A percentile compares a stretch with the other conserved stretches of the same genome.
phyloP scores from a whole-genome alignment of 2,113 vertebrate genomes.

The Podarcis raffonei region DNA sequence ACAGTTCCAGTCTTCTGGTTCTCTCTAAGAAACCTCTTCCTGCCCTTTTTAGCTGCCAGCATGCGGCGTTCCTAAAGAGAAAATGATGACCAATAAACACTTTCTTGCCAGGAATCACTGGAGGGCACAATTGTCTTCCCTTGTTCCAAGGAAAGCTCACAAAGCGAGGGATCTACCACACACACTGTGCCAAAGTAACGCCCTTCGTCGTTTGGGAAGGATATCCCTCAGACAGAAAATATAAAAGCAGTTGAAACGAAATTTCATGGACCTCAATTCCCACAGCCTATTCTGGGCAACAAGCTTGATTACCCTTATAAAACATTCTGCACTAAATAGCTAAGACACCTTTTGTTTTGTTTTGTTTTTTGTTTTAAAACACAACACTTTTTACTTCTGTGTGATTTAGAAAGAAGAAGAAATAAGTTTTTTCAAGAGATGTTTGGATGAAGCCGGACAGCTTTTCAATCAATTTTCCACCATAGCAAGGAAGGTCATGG shows the following conservation, averaged over 20 bases:
- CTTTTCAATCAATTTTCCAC: slow-evolving; percentile 68
- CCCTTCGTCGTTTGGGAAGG: slow-evolving; percentile 62
- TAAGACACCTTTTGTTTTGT: slow-evolving; percentile 1
- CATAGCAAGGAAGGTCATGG: slow-evolving; percentile 51
- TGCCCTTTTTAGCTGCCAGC: slow-evolving; percentile 13
- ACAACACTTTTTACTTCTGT: slow-evolving; percentile 40
- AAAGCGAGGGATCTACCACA: slow-evolving; percentile 50
- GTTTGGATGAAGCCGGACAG: slow-evolving; percentile 68
- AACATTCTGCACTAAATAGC: slow-evolving; percentile 63
- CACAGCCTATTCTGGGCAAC: slow-evolving; percentile 74
- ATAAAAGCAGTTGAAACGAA: slow-evolving; percentile 74
- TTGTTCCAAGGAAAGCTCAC: slow-evolving; percentile 41
- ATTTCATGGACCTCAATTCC: slow-evolving; percentile 80
- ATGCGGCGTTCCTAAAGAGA: neutral
- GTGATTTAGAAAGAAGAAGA: slow-evolving; percentile 69
- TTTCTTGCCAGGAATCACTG: slow-evolving; percentile 38
- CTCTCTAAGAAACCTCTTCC: slow-evolving; percentile 11
- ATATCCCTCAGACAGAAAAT: slow-evolving; percentile 62
- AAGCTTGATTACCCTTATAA: slow-evolving; percentile 78
- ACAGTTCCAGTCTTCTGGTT: slow-evolving; percentile 2
- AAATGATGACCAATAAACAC: slow-evolving; percentile 43
- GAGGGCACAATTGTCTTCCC: slow-evolving; percentile 26
- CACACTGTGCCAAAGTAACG: slow-evolving; percentile 63
- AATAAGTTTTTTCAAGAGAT: slow-evolving; percentile 66
- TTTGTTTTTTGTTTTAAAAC: neutral